Base-by-base conservation (phyloP, 2,888 invertebrate genomes). In the Germaria angustata region DNA sequence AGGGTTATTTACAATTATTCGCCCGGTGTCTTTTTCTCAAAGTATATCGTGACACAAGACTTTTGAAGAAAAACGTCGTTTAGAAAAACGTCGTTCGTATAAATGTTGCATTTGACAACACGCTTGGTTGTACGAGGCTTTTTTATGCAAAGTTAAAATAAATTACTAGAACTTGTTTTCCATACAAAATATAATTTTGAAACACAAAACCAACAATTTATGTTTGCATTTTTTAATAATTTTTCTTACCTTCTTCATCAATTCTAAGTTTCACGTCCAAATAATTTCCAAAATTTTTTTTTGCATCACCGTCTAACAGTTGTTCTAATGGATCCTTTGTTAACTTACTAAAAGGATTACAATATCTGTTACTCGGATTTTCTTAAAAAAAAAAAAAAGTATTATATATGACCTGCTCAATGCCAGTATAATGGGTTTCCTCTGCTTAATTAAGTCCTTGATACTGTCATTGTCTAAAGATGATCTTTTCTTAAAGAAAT, bases 351-450 rank as follows among this genome's bases (percentile, higher is more conserved):
- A 28, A 61, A 44, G 28, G 15, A 17, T 51, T 32, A 9, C 15
- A 73, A 72, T 28, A 28, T n/a, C n/a, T n/a, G n/a, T n/a, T n/a
- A n/a, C n/a, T n/a, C n/a, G n/a, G n/a, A n/a, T n/a, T n/a, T n/a
- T n/a, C n/a, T n/a, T n/a, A n/a, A n/a, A n/a, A n/a, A n/a, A n/a
- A n/a, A n/a, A n/a, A n/a, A n/a, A n/a, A n/a, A n/a, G n/a, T n/a
- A n/a, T n/a, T n/a, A n/a, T n/a, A 28, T 36, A 32, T 20, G 20
- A 82, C 82, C 82, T 79, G 82, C 71, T 79, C 20, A 79, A 20
- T 1, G 75, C 82, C 71, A 82, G 44, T 46, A 82, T 79, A 20
- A 82, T 17, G 9, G 82, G 79, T 36, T 75, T 75, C 6, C 82
- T 51, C 66, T 82, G 82, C 20, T 76, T 79, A 13, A 82, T 69